These are phyloP conservation scores for Campopleginae sp. DNA, from an alignment of 2,888 invertebrate genomes.

Conservation along the genomic window DNA sequence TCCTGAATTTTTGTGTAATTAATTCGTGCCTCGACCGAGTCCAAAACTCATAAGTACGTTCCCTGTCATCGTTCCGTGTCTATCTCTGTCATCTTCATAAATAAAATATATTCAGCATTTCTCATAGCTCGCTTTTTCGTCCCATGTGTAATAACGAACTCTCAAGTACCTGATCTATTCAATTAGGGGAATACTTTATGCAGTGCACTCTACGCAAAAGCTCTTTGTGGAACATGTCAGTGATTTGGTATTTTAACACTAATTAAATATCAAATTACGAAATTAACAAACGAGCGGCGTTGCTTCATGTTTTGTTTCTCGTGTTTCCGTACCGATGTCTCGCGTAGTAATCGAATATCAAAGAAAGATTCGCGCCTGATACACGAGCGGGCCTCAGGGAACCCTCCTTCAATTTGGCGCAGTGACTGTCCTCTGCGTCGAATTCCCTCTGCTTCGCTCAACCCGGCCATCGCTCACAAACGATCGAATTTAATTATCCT, in stretches of 20 bases:
- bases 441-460: constrained; percentile 22
- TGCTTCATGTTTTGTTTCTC: constrained; percentile 41
- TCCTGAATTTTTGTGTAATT: constrained; percentile 39
- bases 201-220: constrained; percentile 25
- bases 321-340: constrained; percentile 29
- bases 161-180: constrained; percentile 58
- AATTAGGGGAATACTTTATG: constrained; percentile 16
- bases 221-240: constrained; percentile 70
- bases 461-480: constrained; percentile 57
- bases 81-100: constrained; percentile 31
- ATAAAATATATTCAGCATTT: constrained; percentile 45
- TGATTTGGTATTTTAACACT: constrained; percentile 74
- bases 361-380: constrained; percentile 76
- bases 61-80: background rate
- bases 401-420: constrained; percentile 42
- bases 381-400: constrained; percentile 68
- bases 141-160: constrained; percentile 37
- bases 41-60: constrained; percentile 21
- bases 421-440: constrained; percentile 24
- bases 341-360: constrained; percentile 75
- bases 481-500: constrained; percentile 73
- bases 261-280: constrained; percentile 81
- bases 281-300: constrained; percentile 59
- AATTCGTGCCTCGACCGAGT: constrained; percentile 50
- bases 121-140: constrained; percentile 1